A percentile compares a stretch with the other conserved stretches of the same genome.
These are phyloP conservation scores for Bubo scandiacus DNA, from an alignment of 2,113 vertebrate species.

Conservation along the genomic window DNA sequence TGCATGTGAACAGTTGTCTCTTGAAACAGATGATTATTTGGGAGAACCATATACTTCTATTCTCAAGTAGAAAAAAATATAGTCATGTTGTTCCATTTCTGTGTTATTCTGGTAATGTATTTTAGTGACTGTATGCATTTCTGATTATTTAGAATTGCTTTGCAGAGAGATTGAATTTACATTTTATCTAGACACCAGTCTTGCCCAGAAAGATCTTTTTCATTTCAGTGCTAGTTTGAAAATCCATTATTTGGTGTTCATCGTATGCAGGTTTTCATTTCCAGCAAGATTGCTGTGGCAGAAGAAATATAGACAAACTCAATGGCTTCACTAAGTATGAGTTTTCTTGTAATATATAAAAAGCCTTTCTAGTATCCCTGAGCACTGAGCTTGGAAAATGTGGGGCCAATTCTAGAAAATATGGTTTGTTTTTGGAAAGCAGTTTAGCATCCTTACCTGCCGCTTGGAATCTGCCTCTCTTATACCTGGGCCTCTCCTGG, in stretches of 20 bases:
- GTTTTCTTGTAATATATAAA: neutral
- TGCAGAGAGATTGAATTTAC: constrained; percentile 33
- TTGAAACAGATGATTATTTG: neutral
- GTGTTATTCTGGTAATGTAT: constrained; percentile 8
- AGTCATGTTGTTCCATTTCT: constrained; percentile 8
- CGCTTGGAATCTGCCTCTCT: neutral
- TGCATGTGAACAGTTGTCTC: neutral
- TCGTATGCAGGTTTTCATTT: constrained; percentile 34
- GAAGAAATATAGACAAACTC: constrained; percentile 14
- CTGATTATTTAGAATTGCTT: constrained; percentile 50
- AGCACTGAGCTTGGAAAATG: neutral
- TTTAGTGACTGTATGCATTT: constrained; percentile 32
- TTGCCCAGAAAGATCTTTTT: constrained; percentile 45
- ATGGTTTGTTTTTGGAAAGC: neutral
- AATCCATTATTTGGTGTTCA: constrained; percentile 59
- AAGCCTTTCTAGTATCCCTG: neutral
- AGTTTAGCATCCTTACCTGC: neutral
- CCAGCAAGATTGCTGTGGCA: constrained; percentile 8
- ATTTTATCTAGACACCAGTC: constrained; percentile 51
- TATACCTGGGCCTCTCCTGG: neutral
- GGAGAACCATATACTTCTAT: neutral
- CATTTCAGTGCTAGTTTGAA: constrained; percentile 40
- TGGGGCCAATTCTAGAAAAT: neutral
- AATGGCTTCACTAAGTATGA: neutral
- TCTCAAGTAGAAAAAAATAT: neutral